A percentile compares a stretch with the other conserved stretches of the same genome.
phyloP scores from a whole-genome alignment of 2,113 vertebrate genomes.

The Megaleporinus macrocephalus region DNA sequence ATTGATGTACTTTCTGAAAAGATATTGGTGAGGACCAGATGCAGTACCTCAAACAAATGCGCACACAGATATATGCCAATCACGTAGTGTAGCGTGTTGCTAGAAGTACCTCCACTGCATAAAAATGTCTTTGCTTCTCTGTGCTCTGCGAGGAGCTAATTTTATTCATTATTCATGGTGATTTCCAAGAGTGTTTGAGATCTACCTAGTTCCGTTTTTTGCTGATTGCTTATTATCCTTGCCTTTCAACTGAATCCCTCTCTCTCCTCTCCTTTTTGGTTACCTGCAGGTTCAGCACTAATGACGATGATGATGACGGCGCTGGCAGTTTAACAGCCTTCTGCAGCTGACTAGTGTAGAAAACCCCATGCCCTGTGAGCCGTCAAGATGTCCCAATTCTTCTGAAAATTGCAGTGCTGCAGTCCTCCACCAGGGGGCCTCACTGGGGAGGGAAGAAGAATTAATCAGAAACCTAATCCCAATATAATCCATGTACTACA shows the following conservation, averaged over 20 bases:
- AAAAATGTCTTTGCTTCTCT: conserved; percentile 10
- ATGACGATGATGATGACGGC: conserved; percentile 36
- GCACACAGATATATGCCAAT: not conserved
- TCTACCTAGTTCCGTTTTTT: conserved; percentile 29
- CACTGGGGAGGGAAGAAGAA: conserved; percentile 51
- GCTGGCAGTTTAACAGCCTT: conserved; percentile 6
- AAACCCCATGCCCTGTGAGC: conserved; percentile 40
- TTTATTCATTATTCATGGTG: conserved; percentile 50
- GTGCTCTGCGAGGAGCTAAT: not conserved
- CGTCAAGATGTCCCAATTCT: conserved; percentile 62
- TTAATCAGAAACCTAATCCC: not conserved
- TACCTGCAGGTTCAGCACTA: conserved; percentile 61
- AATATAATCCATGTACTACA: not conserved
- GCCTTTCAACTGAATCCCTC: conserved; percentile 38
- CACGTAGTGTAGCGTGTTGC: not conserved
- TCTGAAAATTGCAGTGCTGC: conserved; percentile 43
- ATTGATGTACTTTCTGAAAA: not conserved
- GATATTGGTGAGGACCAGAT: not conserved
- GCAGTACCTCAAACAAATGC: not conserved
- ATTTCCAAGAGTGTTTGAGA: conserved; percentile 25
- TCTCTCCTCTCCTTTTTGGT: conserved; percentile 25
- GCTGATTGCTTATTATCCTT: conserved; percentile 48
- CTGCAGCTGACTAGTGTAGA: conserved; percentile 23
- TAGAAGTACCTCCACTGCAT: not conserved
- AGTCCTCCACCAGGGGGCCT: conserved; percentile 48